Conservation (phyloP, 92 coral and sea anemone species). For the Umimayanthus kanabou region DNA sequence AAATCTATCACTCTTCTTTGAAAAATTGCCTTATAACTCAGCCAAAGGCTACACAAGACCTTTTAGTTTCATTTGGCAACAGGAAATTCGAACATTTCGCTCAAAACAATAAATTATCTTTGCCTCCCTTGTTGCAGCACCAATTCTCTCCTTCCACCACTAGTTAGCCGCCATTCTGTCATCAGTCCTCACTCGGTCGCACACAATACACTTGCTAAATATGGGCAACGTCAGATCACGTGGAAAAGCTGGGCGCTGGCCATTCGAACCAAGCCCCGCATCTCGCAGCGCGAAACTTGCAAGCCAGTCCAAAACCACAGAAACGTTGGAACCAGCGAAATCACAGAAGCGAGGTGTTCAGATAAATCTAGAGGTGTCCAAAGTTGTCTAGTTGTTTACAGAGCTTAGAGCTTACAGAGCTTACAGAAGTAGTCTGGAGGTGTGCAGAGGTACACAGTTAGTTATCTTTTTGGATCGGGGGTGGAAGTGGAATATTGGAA, state of each 20-base stretch:
- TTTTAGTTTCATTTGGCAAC: constrained; percentile 24
- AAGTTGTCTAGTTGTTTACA: no score
- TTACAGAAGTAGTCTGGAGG: no score
- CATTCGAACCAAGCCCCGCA: constrained; percentile 9
- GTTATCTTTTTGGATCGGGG: no score
- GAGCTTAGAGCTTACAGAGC: no score
- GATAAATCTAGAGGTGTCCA: no score
- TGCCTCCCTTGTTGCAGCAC: constrained; percentile 28
- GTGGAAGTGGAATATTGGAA: no score
- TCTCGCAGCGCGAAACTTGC: no score
- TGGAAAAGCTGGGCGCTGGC: constrained; percentile 44
- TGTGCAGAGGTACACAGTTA: no score
- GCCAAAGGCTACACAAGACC: constrained; percentile 23
- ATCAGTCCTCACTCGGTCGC: constrained; percentile 56
- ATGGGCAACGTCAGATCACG: constrained; percentile 42
- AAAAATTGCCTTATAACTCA: constrained; percentile 7
- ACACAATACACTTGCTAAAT: constrained; percentile 54
- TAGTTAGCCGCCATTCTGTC: constrained; percentile 65
- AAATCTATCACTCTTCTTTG: constrained; percentile 14
- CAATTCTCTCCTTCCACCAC: constrained; percentile 29
- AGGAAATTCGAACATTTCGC: constrained; percentile 28
- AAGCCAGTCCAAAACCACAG: no score
- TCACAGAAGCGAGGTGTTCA: no score
- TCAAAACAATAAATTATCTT: constrained; percentile 26
- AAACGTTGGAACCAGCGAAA: no score